Evolutionary conservation across 92 coral and sea anemone species (phyloP).

Genomic region (Heteractis magnifica): DNA sequence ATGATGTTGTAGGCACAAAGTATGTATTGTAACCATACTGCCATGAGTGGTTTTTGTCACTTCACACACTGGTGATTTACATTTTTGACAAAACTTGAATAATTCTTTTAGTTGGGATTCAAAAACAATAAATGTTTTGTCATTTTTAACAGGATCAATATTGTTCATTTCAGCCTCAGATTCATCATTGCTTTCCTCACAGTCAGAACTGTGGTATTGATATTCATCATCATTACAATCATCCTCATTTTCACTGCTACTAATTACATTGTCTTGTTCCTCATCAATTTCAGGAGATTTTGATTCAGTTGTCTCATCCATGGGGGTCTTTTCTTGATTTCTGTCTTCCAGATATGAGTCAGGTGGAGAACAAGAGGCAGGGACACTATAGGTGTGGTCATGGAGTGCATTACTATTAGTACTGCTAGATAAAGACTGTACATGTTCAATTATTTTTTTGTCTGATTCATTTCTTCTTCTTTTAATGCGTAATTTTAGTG

Average conservation of each 20-base stretch:
- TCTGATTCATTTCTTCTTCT: constrained; percentile 35
- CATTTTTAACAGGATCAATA: constrained; percentile 2
- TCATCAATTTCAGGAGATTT: constrained; percentile 10
- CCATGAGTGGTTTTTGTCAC: constrained; percentile 26
- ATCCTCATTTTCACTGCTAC: constrained; percentile 11
- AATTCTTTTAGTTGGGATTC: constrained; percentile 25
- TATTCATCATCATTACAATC: constrained; percentile 27
- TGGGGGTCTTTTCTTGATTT: constrained; percentile 15
- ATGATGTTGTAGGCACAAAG: constrained; percentile 34
- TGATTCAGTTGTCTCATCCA: constrained; percentile 17
- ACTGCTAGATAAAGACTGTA: constrained; percentile 21
- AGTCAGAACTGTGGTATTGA: constrained; percentile 21
- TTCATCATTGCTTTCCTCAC: constrained; percentile 35
- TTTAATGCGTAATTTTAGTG: constrained; percentile 29
- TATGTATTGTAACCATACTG: constrained; percentile 34
- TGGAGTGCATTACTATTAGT: constrained; percentile 7
- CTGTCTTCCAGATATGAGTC: constrained; percentile 11
- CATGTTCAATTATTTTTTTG: constrained; percentile 37
- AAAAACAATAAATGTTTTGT: constrained; percentile 33
- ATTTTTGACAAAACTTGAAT: constrained; percentile 29
- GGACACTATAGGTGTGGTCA: constrained; percentile 33
- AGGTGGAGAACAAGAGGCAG: constrained; percentile 34
- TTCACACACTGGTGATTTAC: constrained; percentile 37
- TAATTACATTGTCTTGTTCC: constrained; percentile 11
- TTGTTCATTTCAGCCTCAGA: constrained; percentile 17